A percentile compares a stretch with the other conserved stretches of the same genome.
These are phyloP conservation scores for Eulacestoma nigropectus DNA, from an alignment of 2,113 vertebrate species.

Conservation along the genomic window DNA sequence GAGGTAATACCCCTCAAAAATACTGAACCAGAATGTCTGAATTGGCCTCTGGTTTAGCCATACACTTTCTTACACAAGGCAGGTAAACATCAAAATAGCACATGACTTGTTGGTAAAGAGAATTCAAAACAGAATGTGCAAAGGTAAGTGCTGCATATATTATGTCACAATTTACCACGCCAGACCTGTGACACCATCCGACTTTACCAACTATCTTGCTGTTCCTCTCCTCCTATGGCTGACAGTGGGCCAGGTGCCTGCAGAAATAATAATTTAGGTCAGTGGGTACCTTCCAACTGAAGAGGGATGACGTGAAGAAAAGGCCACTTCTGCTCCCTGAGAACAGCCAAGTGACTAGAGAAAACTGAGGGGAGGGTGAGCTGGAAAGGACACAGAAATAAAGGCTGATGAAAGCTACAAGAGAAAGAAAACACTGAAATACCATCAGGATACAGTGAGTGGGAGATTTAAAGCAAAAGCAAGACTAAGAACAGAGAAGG, in stretches of 20 bases:
- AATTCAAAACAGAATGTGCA: neutral
- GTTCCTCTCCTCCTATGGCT: neutral
- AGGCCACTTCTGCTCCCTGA: neutral
- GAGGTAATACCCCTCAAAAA: neutral
- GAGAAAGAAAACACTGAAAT: neutral
- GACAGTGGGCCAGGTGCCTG: neutral
- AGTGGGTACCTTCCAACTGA: neutral
- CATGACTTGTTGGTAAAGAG: neutral
- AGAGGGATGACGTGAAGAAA: neutral
- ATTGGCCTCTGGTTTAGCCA: neutral
- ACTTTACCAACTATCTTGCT: neutral
- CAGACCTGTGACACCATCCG: neutral
- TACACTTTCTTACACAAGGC: neutral
- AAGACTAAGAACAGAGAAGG: neutral
- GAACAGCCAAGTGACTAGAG: neutral
- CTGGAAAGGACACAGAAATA: neutral
- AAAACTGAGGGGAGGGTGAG: rapidly evolving
- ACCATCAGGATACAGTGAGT: neutral
- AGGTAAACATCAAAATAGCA: neutral
- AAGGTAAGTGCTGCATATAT: neutral
- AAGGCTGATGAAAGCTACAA: neutral
- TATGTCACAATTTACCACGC: neutral
- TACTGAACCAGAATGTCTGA: neutral
- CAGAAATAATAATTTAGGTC: neutral
- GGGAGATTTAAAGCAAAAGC: neutral